Evolutionary conservation across 1,140 invertebrate species (phyloP).

Genomic region (Eumeta japonica): DNA sequence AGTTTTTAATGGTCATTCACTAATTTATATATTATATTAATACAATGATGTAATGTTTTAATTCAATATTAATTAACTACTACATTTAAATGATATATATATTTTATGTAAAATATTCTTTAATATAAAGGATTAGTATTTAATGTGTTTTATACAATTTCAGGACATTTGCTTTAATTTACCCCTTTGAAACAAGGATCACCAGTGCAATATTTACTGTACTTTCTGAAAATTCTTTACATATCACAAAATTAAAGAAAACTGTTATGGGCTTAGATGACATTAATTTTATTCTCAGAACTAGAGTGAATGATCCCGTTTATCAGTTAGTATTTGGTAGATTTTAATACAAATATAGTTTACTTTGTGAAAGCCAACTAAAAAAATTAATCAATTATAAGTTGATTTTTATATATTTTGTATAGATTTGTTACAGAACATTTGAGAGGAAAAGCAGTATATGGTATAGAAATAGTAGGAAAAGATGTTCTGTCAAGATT

Average conservation of each 20-base stretch:
- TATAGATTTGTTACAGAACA: conserved; percentile 60
- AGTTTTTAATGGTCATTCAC: no score
- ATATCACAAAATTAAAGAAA: conserved; percentile 74
- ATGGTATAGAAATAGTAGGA: conserved; percentile 75
- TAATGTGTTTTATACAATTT: conserved; percentile 24
- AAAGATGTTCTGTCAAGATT: conserved; percentile 66
- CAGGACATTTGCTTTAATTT: conserved; percentile 77
- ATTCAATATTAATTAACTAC: conserved; percentile 6
- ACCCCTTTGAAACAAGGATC: conserved; percentile 67
- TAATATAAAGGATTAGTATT: no score
- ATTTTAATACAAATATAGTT: no score
- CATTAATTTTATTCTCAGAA: conserved; percentile 62
- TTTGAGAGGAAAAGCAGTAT: conserved; percentile 69
- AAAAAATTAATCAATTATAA: no score
- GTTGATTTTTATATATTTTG: conserved; percentile 8
- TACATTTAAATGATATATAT: background rate
- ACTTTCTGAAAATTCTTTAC: conserved; percentile 66
- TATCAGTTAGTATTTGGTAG: no score
- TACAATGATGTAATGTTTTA: no score
- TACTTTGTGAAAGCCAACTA: no score
- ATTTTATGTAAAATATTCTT: no score
- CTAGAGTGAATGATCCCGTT: conserved; percentile 58
- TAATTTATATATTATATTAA: no score
- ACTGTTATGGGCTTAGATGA: conserved; percentile 62
- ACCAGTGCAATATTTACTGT: conserved; percentile 72